Evolutionary conservation across 2,888 invertebrate species (phyloP).

Genomic region (Aromia moschata): DNA sequence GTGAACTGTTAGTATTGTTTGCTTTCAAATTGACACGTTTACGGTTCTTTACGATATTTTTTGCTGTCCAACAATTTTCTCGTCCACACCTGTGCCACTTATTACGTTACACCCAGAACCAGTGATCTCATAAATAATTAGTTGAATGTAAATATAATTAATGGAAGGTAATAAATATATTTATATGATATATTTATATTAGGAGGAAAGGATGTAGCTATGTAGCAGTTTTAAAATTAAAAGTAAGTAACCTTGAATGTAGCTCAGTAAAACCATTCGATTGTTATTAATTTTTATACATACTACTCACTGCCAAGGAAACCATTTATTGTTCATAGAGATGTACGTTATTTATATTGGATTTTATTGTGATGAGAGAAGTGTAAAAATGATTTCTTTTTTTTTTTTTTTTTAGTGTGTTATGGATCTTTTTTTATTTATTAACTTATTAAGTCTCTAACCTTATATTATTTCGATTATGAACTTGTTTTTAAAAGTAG

Average conservation of each 20-base stretch:
- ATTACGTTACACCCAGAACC: constrained; percentile 47
- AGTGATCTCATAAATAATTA: constrained; percentile 58
- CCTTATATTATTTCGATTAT: neutral
- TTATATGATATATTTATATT: constrained; percentile 50
- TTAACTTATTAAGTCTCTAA: neutral
- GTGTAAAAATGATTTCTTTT: constrained; percentile 8
- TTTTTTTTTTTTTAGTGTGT: neutral
- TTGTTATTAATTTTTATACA: constrained; percentile 20
- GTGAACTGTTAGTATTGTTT: no score
- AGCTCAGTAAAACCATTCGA: constrained; percentile 13
- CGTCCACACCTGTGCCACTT: constrained; percentile 31
- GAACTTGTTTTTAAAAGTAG: constrained; percentile 4
- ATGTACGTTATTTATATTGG: constrained; percentile 14
- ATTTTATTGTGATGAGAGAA: constrained; percentile 3
- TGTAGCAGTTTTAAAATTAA: constrained; percentile 25
- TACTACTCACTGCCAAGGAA: constrained; percentile 21
- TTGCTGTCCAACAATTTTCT: constrained; percentile 13
- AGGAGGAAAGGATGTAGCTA: constrained; percentile 30
- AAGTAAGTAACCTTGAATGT: constrained; percentile 17
- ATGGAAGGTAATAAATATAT: constrained; percentile 42
- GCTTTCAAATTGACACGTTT: no score
- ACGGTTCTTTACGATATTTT: no score
- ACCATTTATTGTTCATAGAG: constrained; percentile 12
- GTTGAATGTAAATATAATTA: constrained; percentile 46
- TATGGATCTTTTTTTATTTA: neutral